Conservation (phyloP, 2,113 vertebrate species). For the Anser brachyrhynchus region DNA sequence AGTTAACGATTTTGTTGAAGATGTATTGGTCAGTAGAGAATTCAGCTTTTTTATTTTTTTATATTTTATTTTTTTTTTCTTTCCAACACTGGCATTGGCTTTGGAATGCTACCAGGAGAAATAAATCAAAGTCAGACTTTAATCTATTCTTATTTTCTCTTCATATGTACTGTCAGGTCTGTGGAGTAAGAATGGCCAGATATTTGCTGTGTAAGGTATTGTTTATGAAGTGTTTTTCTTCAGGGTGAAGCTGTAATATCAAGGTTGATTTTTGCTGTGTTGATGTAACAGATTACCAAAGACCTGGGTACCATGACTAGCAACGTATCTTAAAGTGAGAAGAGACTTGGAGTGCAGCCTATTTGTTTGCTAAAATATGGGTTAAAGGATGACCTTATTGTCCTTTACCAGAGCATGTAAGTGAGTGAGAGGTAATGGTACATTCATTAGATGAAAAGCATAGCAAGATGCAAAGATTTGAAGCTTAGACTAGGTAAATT, state of each 20-base stretch:
- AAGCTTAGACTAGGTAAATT: neutral
- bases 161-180: neutral
- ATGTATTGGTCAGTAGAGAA: neutral
- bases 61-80: neutral
- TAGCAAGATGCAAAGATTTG: neutral
- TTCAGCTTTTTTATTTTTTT: neutral
- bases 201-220: neutral
- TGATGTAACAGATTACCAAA: neutral
- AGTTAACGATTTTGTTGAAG: neutral
- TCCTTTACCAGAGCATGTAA: neutral
- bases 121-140: neutral
- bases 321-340: neutral
- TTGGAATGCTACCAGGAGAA: neutral
- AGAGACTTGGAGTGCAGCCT: neutral
- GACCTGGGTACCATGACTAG: neutral
- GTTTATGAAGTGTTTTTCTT: slow-evolving; percentile 4
- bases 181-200: neutral
- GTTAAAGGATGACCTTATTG: neutral
- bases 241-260: neutral
- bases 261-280: neutral
- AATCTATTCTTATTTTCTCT: neutral
- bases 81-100: neutral
- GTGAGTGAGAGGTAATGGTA: neutral
- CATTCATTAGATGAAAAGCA: neutral
- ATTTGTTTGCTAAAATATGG: neutral